Evolutionary conservation across 2,888 invertebrate genomes (phyloP).

Genomic region (Drosophila picticornis): DNA sequence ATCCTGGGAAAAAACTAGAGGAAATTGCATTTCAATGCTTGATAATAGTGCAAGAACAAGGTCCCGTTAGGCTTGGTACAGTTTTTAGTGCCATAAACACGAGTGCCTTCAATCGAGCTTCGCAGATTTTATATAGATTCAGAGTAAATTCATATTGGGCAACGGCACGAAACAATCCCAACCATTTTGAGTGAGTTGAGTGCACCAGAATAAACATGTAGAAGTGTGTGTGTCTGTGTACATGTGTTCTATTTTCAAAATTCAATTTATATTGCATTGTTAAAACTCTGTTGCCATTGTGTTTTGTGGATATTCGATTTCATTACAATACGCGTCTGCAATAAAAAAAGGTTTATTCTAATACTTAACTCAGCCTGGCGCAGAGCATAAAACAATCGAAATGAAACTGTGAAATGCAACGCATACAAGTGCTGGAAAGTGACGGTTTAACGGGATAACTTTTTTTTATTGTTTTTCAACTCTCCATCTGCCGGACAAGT

Average conservation of each 20-base stretch:
- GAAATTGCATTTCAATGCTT: neutral
- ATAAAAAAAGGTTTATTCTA: neutral
- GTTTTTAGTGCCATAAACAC: neutral
- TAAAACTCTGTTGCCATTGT: neutral
- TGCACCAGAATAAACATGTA: neutral
- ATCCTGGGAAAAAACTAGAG: too few relatives aligned
- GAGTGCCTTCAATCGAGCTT: neutral
- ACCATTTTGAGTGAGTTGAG: neutral
- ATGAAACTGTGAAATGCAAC: neutral
- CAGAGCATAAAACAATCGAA: neutral
- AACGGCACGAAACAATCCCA: neutral
- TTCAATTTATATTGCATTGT: slow-evolving; percentile 3
- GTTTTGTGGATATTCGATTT: slow-evolving; percentile 2
- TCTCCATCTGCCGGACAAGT: neutral
- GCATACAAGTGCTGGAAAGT: neutral
- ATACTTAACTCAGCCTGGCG: neutral
- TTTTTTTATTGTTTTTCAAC: neutral
- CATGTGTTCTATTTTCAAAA: neutral
- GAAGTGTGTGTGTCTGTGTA: neutral
- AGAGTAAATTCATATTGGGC: neutral
- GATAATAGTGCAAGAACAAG: neutral
- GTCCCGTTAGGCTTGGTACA: neutral
- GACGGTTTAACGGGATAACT: slow-evolving; percentile 1
- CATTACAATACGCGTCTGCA: neutral
- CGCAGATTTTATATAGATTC: neutral